Conservation (phyloP, 2,113 vertebrate genomes). For the Haemorhous mexicanus region DNA sequence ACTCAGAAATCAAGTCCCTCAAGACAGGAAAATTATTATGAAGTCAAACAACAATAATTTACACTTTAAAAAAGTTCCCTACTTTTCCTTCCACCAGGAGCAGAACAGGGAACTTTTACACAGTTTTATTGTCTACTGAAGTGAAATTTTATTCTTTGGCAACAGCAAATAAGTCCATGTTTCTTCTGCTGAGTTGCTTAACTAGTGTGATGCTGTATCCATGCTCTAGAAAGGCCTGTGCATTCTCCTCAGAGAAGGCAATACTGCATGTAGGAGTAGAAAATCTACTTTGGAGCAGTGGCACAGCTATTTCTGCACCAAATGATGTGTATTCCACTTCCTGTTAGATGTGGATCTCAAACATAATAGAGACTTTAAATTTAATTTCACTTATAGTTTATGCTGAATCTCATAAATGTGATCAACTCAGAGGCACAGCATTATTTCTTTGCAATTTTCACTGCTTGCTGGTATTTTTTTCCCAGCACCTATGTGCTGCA, state of each 20-base stretch:
- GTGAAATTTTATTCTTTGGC: background rate
- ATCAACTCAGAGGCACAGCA: background rate
- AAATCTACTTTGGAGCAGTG: background rate
- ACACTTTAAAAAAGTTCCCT: background rate
- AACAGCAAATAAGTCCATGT: background rate
- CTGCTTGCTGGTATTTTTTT: background rate
- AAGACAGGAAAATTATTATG: conserved; percentile 4
- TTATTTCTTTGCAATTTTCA: background rate
- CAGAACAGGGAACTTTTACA: background rate
- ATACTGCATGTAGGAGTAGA: too few species aligned
- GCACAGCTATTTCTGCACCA: background rate
- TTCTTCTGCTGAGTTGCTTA: background rate
- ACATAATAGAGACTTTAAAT: background rate
- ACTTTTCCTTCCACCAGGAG: background rate
- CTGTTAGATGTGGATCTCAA: background rate
- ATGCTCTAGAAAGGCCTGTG: background rate
- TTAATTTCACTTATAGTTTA: background rate
- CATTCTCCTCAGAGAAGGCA: background rate
- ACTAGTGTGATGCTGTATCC: background rate
- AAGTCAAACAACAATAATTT: background rate
- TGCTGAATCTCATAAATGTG: background rate
- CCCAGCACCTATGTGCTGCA: accelerated
- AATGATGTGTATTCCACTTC: background rate
- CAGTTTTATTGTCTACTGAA: background rate
- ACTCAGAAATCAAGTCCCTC: background rate